phyloP scores from a whole-genome alignment of 2,797 vertebrate species.

The Sebastes alutus region DNA sequence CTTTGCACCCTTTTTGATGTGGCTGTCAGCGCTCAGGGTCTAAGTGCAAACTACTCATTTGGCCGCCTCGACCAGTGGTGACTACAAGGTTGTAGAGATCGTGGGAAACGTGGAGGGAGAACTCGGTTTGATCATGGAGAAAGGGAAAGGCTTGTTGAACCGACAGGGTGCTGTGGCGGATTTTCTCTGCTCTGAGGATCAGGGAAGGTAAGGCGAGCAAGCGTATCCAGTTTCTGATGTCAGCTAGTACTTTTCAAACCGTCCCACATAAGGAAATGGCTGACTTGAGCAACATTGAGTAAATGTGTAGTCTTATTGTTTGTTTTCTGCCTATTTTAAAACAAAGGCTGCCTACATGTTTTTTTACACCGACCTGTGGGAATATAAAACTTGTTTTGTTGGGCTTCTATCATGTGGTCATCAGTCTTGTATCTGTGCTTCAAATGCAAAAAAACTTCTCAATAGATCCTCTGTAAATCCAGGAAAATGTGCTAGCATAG shows the following conservation, averaged over 20 bases:
- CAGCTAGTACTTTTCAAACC: background rate
- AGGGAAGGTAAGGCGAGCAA: constrained; percentile 63
- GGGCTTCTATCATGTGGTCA: background rate
- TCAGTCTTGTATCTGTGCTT: background rate
- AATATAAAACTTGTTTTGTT: background rate
- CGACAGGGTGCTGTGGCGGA: background rate
- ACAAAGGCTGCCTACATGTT: background rate
- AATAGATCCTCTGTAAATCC: background rate
- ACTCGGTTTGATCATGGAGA: constrained; percentile 60
- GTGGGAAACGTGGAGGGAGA: background rate
- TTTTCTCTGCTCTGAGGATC: constrained; percentile 12
- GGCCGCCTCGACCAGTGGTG: background rate
- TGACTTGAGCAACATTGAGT: background rate
- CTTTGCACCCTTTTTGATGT: constrained; percentile 67
- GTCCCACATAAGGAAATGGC: background rate
- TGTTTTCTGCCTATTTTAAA: background rate
- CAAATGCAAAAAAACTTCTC: background rate
- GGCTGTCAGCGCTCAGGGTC: background rate
- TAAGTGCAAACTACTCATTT: constrained; percentile 30
- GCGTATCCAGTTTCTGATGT: background rate
- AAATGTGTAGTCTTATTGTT: background rate
- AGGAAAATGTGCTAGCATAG: background rate
- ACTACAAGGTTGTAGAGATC: background rate
- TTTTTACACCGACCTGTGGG: background rate
- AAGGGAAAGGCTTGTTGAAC: constrained; percentile 24